A percentile compares a stretch with the other conserved stretches of the same genome.
Evolutionary conservation across 1,140 invertebrate genomes (phyloP).

Genomic region (Anagrus nilaparvatae): DNA sequence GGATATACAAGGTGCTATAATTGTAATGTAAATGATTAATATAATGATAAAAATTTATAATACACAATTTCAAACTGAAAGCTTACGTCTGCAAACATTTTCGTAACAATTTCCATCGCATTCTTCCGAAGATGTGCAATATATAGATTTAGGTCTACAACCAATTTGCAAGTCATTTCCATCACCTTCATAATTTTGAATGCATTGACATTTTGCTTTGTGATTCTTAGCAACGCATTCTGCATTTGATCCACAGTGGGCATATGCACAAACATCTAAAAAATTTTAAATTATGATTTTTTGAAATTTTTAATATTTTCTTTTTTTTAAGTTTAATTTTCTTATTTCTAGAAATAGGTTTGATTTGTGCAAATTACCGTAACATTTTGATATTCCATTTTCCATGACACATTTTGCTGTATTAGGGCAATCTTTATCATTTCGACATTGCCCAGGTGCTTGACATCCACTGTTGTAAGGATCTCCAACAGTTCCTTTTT

Average conservation of each 20-base stretch:
- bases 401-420: conserved; percentile 61
- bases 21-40: conserved; percentile 5
- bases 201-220: conserved; percentile 64
- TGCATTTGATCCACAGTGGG: conserved; percentile 70
- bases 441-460: conserved; percentile 64
- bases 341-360: background rate
- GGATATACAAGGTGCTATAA: conserved; percentile 64
- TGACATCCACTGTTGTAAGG: conserved; percentile 71
- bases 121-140: conserved; percentile 58
- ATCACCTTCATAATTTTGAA: conserved; percentile 65
- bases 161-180: conserved; percentile 56
- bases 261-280: conserved; percentile 63
- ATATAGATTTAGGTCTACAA: conserved; percentile 63
- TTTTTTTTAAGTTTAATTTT: background rate
- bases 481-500: conserved; percentile 67
- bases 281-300: conserved; percentile 12
- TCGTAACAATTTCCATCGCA: conserved; percentile 73
- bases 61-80: background rate
- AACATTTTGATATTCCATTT: conserved; percentile 63
- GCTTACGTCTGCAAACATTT: conserved; percentile 67
- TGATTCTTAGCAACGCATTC: conserved; percentile 67
- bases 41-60: conserved; percentile 6
- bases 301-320: background rate
- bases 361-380: conserved; percentile 36
- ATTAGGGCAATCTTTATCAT: conserved; percentile 65